Evolutionary conservation across 2,797 vertebrate species (phyloP).

Genomic region (Columba guinea): DNA sequence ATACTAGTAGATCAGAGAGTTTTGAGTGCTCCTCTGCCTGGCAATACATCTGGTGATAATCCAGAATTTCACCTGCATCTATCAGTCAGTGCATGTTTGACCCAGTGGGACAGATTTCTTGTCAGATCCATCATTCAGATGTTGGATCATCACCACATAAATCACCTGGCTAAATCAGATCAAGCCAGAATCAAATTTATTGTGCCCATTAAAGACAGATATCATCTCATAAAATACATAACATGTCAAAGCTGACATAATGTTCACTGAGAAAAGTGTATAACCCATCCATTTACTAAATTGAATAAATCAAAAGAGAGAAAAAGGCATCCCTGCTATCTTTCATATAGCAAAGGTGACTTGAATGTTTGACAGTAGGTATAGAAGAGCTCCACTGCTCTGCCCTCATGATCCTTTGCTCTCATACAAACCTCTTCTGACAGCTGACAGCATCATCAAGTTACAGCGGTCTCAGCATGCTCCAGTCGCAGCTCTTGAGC

Average conservation of each 20-base stretch:
- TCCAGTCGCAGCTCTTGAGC: neutral
- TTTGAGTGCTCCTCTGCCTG: neutral
- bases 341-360: neutral
- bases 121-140: conserved; percentile 14
- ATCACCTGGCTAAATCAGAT: conserved; percentile 59
- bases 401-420: neutral
- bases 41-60: neutral
- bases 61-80: conserved; percentile 1
- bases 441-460: neutral
- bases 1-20: neutral
- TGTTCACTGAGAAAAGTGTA: neutral
- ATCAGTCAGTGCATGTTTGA: neutral
- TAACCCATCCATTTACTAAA: conserved; percentile 25
- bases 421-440: neutral
- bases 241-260: conserved; percentile 26
- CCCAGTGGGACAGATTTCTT: conserved; percentile 35
- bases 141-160: conserved; percentile 26
- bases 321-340: neutral
- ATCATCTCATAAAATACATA: conserved; percentile 47
- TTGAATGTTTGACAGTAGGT: neutral
- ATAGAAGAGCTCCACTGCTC: neutral
- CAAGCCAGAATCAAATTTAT: conserved; percentile 46
- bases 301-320: conserved; percentile 12
- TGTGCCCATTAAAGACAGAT: conserved; percentile 18
- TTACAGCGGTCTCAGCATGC: neutral